These are phyloP conservation scores for Sander lucioperca DNA, from an alignment of 2,113 vertebrate genomes.

Conservation along the genomic window DNA sequence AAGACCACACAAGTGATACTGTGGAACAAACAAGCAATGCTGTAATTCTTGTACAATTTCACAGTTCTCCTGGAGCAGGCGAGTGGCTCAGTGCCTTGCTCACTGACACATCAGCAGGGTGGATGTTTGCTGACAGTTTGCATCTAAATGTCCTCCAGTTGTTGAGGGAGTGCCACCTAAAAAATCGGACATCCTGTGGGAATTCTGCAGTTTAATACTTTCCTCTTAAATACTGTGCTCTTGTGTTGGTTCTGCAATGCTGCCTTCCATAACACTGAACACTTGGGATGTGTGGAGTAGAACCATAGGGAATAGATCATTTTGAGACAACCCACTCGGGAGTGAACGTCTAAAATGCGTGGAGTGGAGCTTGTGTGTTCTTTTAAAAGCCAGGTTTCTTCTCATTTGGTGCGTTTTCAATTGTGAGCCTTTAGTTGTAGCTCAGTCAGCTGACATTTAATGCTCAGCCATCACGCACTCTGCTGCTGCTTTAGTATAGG, in stretches of 20 bases:
- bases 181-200: background rate
- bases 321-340: slow-evolving; percentile 52
- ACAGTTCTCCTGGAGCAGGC: background rate
- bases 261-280: slow-evolving; percentile 16
- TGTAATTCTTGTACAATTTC: background rate
- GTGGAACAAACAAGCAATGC: background rate
- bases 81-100: slow-evolving; percentile 4
- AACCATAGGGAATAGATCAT: slow-evolving; percentile 55
- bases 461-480: slow-evolving; percentile 50
- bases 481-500: slow-evolving; percentile 46
- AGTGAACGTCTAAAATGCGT: slow-evolving; percentile 56
- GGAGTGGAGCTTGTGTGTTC: slow-evolving; percentile 54
- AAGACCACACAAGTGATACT: slow-evolving; percentile 19
- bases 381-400: slow-evolving; percentile 72
- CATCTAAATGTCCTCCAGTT: background rate
- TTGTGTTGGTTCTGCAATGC: slow-evolving; percentile 12
- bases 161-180: background rate
- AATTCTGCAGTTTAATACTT: slow-evolving; percentile 1
- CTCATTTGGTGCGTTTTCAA: slow-evolving; percentile 27
- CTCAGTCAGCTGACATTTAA: slow-evolving; percentile 78
- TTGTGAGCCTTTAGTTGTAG: slow-evolving; percentile 52
- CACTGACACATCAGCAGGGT: slow-evolving; percentile 1
- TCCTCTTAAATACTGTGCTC: slow-evolving; percentile 8
- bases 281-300: slow-evolving; percentile 39
- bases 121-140: background rate